Base-by-base conservation (phyloP, 2,113 vertebrate species). In the Pelobates fuscus region DNA sequence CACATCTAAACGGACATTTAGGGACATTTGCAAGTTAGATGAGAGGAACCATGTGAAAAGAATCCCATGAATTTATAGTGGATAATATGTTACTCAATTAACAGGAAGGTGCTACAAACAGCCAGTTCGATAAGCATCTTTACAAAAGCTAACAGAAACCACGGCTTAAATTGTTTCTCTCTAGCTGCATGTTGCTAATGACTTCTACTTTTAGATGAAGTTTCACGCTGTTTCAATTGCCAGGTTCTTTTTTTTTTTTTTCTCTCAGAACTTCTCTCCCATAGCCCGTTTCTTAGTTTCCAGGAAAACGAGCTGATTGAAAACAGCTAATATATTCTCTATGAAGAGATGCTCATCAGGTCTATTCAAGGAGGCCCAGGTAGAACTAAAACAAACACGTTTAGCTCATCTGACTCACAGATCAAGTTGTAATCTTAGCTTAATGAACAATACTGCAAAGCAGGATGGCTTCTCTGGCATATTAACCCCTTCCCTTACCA, bases 161-260 rank as follows among this genome's bases (percentile, higher is more conserved):
- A 49, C 30, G 10, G 37, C 37, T 25, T 43, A 62, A 43, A 71
- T 52, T 24, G 20, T n/a, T 32, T 24, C 20, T 27, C 20, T 44
- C 23, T 1, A 25, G 10, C 58, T 30, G 26, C 44, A n/a, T 41
- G 57, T 61, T 59, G 57, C 55, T 70, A 27, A 44, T 43, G 37
- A 70, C 37, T 15, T 59, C 57, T 49, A 44, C 55, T 41, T 60
- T 32, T 32, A 62, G 43, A 71, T 71, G 41, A 25, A 30, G 59
- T 46, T 37, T 71, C 57, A 62, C 69, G 18, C 27, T 62, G 70
- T 49, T 71, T 71, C 60, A 32, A 24, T 63, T 52, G 60, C 58
- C 27, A 43, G 70, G n/a, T 29, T 52, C 57, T 61, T 23, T 18
- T 26, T 32, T n/a, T 70, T 59, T 26, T 26, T 17, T 23, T 30